Evolutionary conservation across 2,113 vertebrate genomes (phyloP), one percentile per base, ranked within the genome.

Genomic region (Pavo muticus): DNA sequence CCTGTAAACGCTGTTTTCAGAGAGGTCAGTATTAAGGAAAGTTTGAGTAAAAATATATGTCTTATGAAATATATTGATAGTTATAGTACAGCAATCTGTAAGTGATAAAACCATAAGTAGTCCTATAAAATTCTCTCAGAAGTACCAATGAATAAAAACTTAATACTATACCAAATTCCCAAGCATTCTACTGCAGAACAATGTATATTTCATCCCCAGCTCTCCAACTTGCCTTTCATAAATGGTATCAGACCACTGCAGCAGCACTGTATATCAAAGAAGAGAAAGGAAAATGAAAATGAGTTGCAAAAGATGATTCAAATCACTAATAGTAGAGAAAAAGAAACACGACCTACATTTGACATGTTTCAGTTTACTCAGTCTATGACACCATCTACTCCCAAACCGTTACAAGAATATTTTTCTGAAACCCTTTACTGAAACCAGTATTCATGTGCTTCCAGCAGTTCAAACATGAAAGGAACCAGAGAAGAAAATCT

Each of bases 301-400:
- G 29, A 78, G 11, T 37, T 87, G 57, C 29, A 44, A 60, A 75
- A 50, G 42, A 54, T 23, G 10, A 90, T 47, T 71, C 42, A 64
- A 59, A 59, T 35, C 52, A 59, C 14, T 39, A 56, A 60, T 7
- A 74, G 39, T n/a, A 71, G 12, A 9, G 23, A 42, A 77, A 87
- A 81, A 71, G 27, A 30, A 73, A 16, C 39, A 47, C 0, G 0
- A 81, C 17, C 32, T n/a, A 39, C 9, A 77, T 44, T 61, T 70
- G 44, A 76, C 75, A 61, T 10, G n/a, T 23, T 79, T 69, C 45
- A 37, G 0, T 72, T 69, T 44, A 20, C 24, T 54, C 45, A 11
- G 24, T 54, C 56, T 44, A 9, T 65, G 54, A 61, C 47, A 47
- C 19, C 50, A 4, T 15, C 32, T 3, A 3, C 16, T 83, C 63